Percentiles rank a stretch among this genome's conserved stretches.
These are phyloP conservation scores for Zaprionus kolodkinae DNA, from an alignment of 1,140 invertebrate species.

Conservation along the genomic window DNA sequence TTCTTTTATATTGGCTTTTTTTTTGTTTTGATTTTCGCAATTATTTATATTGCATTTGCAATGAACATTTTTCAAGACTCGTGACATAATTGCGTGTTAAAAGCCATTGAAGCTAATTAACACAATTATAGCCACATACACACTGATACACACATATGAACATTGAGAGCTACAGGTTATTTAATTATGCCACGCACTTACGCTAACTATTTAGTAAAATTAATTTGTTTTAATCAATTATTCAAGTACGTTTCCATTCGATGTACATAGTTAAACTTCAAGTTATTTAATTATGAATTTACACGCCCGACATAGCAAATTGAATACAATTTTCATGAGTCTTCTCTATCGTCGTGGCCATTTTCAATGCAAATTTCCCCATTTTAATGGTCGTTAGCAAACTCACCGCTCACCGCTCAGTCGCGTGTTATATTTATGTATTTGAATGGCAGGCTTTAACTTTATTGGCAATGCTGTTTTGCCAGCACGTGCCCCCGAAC, in stretches of 20 bases:
- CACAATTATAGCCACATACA: slow-evolving; percentile 40
- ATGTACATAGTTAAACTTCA: slow-evolving; percentile 58
- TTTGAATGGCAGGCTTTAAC: slow-evolving; percentile 44
- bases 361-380: slow-evolving; percentile 63
- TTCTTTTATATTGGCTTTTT: slow-evolving; percentile 79
- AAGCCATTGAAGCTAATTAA: slow-evolving; percentile 62
- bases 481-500: slow-evolving; percentile 66
- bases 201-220: slow-evolving; percentile 54
- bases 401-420: slow-evolving; percentile 42
- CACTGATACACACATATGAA: background rate
- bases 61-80: slow-evolving; percentile 26
- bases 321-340: slow-evolving; percentile 55
- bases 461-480: slow-evolving; percentile 65
- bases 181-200: slow-evolving; percentile 62
- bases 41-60: slow-evolving; percentile 17
- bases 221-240: slow-evolving; percentile 59
- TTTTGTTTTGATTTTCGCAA: slow-evolving; percentile 4
- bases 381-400: slow-evolving; percentile 66
- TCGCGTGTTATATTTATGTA: slow-evolving; percentile 16
- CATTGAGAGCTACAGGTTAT: slow-evolving; percentile 39
- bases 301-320: slow-evolving; percentile 65
- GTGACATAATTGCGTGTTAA: slow-evolving; percentile 43
- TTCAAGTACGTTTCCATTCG: slow-evolving; percentile 41
- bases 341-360: background rate
- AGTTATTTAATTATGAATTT: slow-evolving; percentile 78